Base-by-base conservation (phyloP, 1,140 invertebrate species). In the Coenobita brevimanus region DNA sequence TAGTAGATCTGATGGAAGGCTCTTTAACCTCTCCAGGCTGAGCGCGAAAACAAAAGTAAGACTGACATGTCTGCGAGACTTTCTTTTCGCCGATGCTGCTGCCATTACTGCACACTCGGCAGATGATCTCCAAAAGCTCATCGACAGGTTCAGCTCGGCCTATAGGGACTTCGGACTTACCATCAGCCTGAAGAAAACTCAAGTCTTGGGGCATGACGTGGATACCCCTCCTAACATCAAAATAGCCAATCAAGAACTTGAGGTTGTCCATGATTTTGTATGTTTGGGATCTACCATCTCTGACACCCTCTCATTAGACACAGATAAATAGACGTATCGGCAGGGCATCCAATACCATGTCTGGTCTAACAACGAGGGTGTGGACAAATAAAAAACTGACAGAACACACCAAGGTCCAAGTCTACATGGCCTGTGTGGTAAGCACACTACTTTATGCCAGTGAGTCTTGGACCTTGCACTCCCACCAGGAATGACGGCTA, bases 381-480 rank as follows among this genome's bases (percentile, higher is more conserved):
- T 71, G 67, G 71, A 13, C 24, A 1, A 24, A 15, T 38, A 27
- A 27, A 10, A 30, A 36, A 10, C 71, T 36, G n/a, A 75, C 71
- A 13, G 15, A 21, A 8, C 30, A 13, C 8, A 75, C 71, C 0
- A 75, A 75, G 71, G 41, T 64, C n/a, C 6, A 3, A 6, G 62
- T 64, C n/a, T 64, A 64, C 62, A 64, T 24, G n/a, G 62, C 62
- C 62, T 64, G 62, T 30, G 33, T 64, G n/a, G 3, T 75, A 27
- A 75, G 71, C 71, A 75, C 30, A 13, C 30, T 75, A 8, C 71
- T 75, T 13, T 75, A 75, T n/a, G 71, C 27, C 10, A 75, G 71
- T n/a, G 71, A 75, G 30, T 36, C 30, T 13, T 75, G 71, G 71
- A 33, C 71, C 21, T 36, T 38, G 10, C 0, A 41, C 30, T 27